A percentile compares a stretch with the other conserved stretches of the same genome.
Evolutionary conservation across 2,888 invertebrate genomes (phyloP).

Genomic region (Dorcus parallelipipedus): DNA sequence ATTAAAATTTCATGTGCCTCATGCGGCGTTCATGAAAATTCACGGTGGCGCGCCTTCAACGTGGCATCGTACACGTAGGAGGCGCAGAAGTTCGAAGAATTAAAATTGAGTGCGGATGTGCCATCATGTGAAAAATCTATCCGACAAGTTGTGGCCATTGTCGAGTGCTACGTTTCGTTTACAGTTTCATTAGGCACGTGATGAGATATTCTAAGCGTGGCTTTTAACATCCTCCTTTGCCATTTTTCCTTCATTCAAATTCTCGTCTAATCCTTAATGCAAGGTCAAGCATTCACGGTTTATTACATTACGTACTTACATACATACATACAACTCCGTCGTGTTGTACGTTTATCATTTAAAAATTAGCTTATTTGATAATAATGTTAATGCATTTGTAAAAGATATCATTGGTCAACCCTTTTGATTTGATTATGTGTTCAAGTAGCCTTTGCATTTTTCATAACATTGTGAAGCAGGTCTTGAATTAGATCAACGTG

Average conservation of each 20-base stretch:
- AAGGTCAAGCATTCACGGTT: conserved; percentile 1
- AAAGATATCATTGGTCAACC: no score
- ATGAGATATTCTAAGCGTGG: neutral
- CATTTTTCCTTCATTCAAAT: conserved; percentile 1
- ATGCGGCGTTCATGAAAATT: neutral
- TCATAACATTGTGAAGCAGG: no score
- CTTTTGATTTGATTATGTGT: no score
- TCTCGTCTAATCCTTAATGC: neutral
- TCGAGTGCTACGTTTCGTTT: neutral
- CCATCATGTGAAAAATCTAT: conserved; percentile 2
- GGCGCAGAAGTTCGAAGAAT: neutral
- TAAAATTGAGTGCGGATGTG: conserved; percentile 1
- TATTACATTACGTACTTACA: neutral
- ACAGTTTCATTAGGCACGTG: conserved; percentile 2
- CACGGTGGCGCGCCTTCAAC: neutral
- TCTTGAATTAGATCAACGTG: no score
- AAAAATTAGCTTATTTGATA: no score
- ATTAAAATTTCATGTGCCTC: neutral
- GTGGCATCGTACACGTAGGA: neutral
- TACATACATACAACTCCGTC: no score
- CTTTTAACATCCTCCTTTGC: conserved; percentile 2
- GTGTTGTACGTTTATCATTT: no score
- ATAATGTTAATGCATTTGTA: no score
- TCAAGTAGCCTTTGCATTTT: no score
- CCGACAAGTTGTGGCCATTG: conserved; percentile 1